Evolutionary conservation across 1,140 invertebrate genomes (phyloP).

Genomic region (Anagrus nilaparvatae): DNA sequence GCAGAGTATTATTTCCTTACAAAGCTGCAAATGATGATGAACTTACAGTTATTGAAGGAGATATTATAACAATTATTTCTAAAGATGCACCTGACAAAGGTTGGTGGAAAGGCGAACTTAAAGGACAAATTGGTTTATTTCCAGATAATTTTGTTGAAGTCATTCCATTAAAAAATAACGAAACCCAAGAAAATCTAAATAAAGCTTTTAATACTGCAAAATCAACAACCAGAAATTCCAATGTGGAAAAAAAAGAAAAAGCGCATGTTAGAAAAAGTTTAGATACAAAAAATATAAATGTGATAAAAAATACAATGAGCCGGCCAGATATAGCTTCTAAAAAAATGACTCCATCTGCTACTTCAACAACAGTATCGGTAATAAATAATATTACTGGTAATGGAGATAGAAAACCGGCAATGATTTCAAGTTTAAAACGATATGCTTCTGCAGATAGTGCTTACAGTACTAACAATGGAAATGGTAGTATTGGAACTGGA

Average conservation of each 20-base stretch:
- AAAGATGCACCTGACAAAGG: slow-evolving; percentile 86
- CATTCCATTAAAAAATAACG: slow-evolving; percentile 31
- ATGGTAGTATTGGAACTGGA: slow-evolving; percentile 20
- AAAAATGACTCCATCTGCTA: slow-evolving; percentile 16
- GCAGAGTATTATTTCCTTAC: slow-evolving; percentile 83
- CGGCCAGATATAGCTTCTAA: slow-evolving; percentile 17
- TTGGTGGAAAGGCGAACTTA: slow-evolving; percentile 94
- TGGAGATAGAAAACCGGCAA: slow-evolving; percentile 26
- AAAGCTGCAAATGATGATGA: slow-evolving; percentile 89
- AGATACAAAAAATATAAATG: slow-evolving; percentile 20
- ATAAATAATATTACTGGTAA: slow-evolving; percentile 11
- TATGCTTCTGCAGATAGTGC: slow-evolving; percentile 16
- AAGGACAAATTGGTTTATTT: slow-evolving; percentile 83
- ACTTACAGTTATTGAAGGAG: slow-evolving; percentile 77
- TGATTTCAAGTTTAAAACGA: slow-evolving; percentile 33
- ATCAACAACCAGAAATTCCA: slow-evolving; percentile 19
- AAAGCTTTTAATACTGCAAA: slow-evolving; percentile 18
- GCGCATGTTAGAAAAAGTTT: slow-evolving; percentile 30
- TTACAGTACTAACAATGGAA: slow-evolving; percentile 23
- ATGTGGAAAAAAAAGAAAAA: slow-evolving; percentile 30
- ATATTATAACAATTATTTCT: slow-evolving; percentile 77
- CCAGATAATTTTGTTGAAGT: slow-evolving; percentile 93
- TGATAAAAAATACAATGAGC: slow-evolving; percentile 7
- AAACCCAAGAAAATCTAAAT: slow-evolving; percentile 20
- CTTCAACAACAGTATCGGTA: slow-evolving; percentile 17